phyloP scores from a whole-genome alignment of 2,797 vertebrate genomes.

The Chelidonichthys spinosus region DNA sequence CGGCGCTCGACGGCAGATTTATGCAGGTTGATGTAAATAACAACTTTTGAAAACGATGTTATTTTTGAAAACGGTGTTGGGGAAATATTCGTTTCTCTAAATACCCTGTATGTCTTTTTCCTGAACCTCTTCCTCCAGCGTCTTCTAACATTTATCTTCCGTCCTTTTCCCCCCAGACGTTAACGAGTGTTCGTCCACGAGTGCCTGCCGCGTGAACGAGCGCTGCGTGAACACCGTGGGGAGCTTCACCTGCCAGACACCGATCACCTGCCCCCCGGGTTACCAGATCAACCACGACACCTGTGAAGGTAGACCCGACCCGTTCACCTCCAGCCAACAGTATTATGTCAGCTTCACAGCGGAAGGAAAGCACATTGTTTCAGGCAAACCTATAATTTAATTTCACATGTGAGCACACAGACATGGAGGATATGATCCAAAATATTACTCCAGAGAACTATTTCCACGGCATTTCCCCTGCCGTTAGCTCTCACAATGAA shows the following conservation, averaged over 20 bases:
- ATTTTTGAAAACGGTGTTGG: too few species aligned
- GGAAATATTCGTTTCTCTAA: too few species aligned
- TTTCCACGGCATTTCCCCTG: constrained; percentile 15
- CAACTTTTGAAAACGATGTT: too few species aligned
- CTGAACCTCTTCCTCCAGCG: background rate
- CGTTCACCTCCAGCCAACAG: constrained; percentile 21
- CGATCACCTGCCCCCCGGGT: constrained; percentile 87
- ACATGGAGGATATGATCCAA: constrained; percentile 14
- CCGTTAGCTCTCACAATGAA: constrained; percentile 14
- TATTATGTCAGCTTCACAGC: constrained; percentile 36
- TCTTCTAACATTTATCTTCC: constrained; percentile 42
- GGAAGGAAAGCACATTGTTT: constrained; percentile 59
- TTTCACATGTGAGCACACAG: constrained; percentile 43
- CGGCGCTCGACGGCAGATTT: too few species aligned
- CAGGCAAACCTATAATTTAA: too few species aligned
- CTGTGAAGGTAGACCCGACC: constrained; percentile 85
- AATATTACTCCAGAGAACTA: background rate
- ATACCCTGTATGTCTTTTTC: background rate
- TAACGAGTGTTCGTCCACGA: constrained; percentile 90
- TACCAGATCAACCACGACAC: constrained; percentile 80
- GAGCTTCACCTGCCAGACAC: constrained; percentile 88
- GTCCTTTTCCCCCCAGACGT: constrained; percentile 81
- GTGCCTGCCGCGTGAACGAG: constrained; percentile 86
- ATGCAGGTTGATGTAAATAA: too few species aligned
- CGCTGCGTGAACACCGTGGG: constrained; percentile 90